Conservation (phyloP, 2,888 invertebrate genomes). For the Aleiodes leptofemur region DNA sequence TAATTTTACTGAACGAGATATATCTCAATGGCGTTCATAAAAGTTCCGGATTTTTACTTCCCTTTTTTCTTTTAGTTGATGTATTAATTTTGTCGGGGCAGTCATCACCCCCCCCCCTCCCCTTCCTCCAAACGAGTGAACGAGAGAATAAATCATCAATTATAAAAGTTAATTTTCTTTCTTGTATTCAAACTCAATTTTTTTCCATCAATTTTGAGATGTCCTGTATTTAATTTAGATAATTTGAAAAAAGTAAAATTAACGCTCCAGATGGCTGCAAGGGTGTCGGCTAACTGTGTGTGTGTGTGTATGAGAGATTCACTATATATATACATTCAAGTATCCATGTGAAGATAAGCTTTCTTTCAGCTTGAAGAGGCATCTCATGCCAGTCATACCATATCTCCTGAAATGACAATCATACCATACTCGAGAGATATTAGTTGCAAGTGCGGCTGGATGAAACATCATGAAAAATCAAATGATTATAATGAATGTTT, state of each 20-base stretch:
- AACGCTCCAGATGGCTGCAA: no score
- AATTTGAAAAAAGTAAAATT: no score
- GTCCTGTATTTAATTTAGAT: no score
- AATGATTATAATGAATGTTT: no score
- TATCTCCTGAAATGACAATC: constrained; percentile 16
- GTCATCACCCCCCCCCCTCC: neutral
- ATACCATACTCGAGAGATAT: neutral
- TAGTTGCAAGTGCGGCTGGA: neutral
- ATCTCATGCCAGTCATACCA: neutral
- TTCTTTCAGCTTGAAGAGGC: constrained; percentile 1
- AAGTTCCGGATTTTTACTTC: constrained; percentile 30
- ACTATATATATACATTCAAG: neutral
- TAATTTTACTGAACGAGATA: constrained; percentile 20
- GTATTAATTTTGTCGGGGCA: neutral
- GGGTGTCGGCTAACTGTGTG: neutral
- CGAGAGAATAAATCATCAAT: constrained; percentile 54
- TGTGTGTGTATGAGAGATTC: neutral
- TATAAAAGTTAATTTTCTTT: neutral
- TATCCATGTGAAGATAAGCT: constrained; percentile 24
- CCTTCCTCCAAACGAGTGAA: neutral
- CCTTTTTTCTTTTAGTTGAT: constrained; percentile 12
- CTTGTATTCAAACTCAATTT: no score
- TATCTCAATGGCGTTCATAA: constrained; percentile 34
- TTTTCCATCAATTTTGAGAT: no score
- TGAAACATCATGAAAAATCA: neutral